These are phyloP conservation scores for Andrena praecox DNA, from an alignment of 2,888 invertebrate species.

Conservation along the genomic window DNA sequence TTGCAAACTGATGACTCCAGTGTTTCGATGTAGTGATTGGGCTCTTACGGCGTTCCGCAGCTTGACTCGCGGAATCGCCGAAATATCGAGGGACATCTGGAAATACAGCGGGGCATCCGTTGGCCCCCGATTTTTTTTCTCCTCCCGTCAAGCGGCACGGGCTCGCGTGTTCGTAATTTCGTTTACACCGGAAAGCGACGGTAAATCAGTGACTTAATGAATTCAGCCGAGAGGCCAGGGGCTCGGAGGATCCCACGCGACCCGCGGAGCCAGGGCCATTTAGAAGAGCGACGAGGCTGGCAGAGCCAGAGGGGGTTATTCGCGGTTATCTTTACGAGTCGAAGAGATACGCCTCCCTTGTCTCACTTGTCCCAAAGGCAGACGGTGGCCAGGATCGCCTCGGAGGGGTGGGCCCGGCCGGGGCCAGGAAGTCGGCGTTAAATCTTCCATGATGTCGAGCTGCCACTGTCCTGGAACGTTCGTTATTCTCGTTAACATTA, in stretches of 20 bases:
- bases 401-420: slow-evolving; percentile 49
- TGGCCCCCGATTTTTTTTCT: slow-evolving; percentile 1
- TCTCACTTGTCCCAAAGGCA: slow-evolving; percentile 61
- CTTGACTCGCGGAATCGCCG: not conserved
- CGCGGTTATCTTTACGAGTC: slow-evolving; percentile 82
- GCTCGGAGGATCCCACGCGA: slow-evolving; percentile 56
- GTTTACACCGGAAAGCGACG: slow-evolving; percentile 81
- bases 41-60: not conserved
- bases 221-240: slow-evolving; percentile 73
- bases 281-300: slow-evolving; percentile 56
- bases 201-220: slow-evolving; percentile 83
- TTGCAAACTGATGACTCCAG: not conserved
- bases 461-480: slow-evolving; percentile 53
- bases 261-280: slow-evolving; percentile 51
- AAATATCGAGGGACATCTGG: not conserved
- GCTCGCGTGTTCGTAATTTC: slow-evolving; percentile 73
- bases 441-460: slow-evolving; percentile 75
- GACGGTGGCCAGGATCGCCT: slow-evolving; percentile 26
- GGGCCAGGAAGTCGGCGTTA: slow-evolving; percentile 79
- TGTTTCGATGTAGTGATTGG: not conserved
- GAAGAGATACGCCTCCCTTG: slow-evolving; percentile 77
- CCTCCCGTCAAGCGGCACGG: not conserved
- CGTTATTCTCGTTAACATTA: slow-evolving; percentile 66
- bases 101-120: not conserved
- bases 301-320: slow-evolving; percentile 67